Evolutionary conservation across 2,888 invertebrate species (phyloP).

Genomic region (Cabera pusaria): DNA sequence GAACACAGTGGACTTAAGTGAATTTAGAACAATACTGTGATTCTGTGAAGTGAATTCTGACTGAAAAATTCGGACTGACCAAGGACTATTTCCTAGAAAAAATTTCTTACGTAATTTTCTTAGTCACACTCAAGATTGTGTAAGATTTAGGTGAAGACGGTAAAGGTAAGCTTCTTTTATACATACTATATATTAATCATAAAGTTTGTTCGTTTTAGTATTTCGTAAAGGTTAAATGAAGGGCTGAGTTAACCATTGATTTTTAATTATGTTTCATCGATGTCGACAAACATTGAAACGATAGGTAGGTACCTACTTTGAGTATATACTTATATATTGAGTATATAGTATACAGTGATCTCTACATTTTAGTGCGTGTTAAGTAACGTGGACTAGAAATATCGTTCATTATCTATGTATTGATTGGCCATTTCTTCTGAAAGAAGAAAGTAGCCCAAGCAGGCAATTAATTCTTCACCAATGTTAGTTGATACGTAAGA

Average conservation of each 20-base stretch:
- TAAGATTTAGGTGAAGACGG: slow-evolving; percentile 34
- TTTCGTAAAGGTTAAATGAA: too few relatives aligned
- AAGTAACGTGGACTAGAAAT: too few relatives aligned
- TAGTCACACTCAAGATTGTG: slow-evolving; percentile 37
- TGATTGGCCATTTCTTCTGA: too few relatives aligned
- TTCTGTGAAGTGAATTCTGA: slow-evolving; percentile 36
- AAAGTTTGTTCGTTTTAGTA: not conserved
- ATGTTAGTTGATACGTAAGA: too few relatives aligned
- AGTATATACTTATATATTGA: too few relatives aligned
- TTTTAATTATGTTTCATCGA: slow-evolving; percentile 15
- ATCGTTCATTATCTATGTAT: too few relatives aligned
- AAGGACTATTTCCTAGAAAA: slow-evolving; percentile 26
- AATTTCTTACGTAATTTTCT: slow-evolving; percentile 51
- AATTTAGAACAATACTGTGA: slow-evolving; percentile 13
- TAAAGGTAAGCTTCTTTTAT: slow-evolving; percentile 27
- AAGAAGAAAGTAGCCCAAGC: too few relatives aligned
- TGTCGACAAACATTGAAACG: slow-evolving; percentile 3
- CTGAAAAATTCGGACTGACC: slow-evolving; percentile 24
- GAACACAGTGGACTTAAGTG: slow-evolving; percentile 16
- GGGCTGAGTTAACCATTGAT: slow-evolving; percentile 24
- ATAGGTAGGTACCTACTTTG: slow-evolving; percentile 7
- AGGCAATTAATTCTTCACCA: too few relatives aligned
- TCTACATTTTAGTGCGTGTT: too few relatives aligned
- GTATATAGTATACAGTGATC: too few relatives aligned
- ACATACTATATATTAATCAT: not conserved